phyloP scores from a whole-genome alignment of 2,888 invertebrate genomes.

The Machimus rusticus region DNA sequence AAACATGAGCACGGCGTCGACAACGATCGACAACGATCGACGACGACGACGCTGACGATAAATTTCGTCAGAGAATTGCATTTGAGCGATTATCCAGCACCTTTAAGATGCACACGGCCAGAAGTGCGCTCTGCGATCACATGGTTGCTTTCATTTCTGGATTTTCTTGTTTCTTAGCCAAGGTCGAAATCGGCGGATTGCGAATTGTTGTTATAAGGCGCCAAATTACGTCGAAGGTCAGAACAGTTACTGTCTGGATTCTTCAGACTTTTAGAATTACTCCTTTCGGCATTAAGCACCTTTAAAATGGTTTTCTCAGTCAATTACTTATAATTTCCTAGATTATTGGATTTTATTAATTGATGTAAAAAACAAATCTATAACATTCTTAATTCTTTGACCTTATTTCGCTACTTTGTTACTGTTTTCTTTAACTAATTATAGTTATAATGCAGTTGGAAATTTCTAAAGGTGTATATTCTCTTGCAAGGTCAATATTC shows the following conservation, averaged over 20 bases:
- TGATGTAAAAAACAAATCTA: too few species aligned
- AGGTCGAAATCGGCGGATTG: conserved; percentile 11
- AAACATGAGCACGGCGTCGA: background rate
- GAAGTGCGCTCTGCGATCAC: background rate
- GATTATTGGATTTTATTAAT: too few species aligned
- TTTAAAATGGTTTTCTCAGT: background rate
- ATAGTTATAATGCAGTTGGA: too few species aligned
- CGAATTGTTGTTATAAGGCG: background rate
- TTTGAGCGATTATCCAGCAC: background rate
- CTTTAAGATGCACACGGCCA: background rate
- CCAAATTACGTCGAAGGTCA: background rate
- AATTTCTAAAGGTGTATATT: too few species aligned
- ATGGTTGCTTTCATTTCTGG: conserved; percentile 30
- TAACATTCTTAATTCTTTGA: too few species aligned
- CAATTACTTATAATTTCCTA: background rate
- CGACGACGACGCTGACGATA: background rate
- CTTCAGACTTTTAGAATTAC: background rate
- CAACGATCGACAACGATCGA: background rate
- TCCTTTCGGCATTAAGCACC: background rate
- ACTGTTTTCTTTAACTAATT: too few species aligned
- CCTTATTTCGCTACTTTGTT: too few species aligned
- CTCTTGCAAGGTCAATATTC: too few species aligned
- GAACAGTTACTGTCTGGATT: background rate
- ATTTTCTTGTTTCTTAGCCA: conserved; percentile 20
- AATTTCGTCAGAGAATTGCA: background rate